Base-by-base conservation (phyloP, 2,113 vertebrate species). In the Eclectus roratus region DNA sequence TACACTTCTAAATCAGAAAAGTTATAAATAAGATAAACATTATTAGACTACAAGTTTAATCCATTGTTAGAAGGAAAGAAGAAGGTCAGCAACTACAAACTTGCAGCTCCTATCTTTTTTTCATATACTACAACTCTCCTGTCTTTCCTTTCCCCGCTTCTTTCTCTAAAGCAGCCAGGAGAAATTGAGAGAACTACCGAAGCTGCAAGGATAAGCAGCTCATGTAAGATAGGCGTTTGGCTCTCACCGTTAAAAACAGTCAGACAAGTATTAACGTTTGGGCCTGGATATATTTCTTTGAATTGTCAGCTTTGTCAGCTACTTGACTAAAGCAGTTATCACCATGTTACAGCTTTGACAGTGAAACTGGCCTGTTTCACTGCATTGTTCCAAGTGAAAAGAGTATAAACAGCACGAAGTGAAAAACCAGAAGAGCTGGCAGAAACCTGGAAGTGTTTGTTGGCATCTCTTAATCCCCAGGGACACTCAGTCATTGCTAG, bases 401-500 rank as follows among this genome's bases (percentile, higher is more conserved):
- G 65, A 31, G 37, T 39, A 93, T 80, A 89, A 96, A 88, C 71
- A 80, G 43, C 52, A 85, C 1, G 65, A 80, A 95, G 37, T n/a
- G 76, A 87, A 83, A 95, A 89, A 92, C 2, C 89, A 79, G 10
- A 61, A 88, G 53, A 69, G 37, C 52, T 93, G 78, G 53, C 43
- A 85, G 79, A 90, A 93, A 94, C 60, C 68, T 85, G 85, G 85
- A 93, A 94, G 56, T 5, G 2, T 83, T 95, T 96, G 89, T 94
- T 95, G 84, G 56, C 28, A 1, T 55, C 46, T 92, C 69, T 83
- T 60, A 41, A 41, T n/a, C 94, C 44, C 80, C 31, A 65, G 56
- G 77, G 92, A 89, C 69, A 60, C 8, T 80, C 55, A 86, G 65
- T 89, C 89, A 93, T 20, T 58, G 39, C 84, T 60, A 84, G 43